Evolutionary conservation across 2,113 vertebrate species (phyloP).

Genomic region (Oenanthe melanoleuca): DNA sequence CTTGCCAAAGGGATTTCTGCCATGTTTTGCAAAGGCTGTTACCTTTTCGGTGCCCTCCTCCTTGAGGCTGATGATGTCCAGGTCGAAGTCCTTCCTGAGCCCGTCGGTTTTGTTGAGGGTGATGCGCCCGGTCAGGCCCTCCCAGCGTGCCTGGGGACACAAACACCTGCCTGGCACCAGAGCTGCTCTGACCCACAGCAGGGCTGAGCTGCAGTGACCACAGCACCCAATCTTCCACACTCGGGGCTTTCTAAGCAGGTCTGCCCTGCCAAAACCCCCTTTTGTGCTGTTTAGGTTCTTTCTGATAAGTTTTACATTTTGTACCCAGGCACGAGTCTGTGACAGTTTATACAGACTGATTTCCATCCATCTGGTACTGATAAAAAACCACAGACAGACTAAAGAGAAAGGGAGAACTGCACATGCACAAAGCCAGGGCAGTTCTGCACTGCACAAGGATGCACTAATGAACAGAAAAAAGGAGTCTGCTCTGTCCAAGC

Average conservation of each 20-base stretch:
- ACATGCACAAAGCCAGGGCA: rapidly evolving
- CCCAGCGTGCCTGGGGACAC: constrained; percentile 86
- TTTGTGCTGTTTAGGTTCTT: neutral
- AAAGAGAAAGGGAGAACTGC: neutral
- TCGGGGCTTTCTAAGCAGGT: rapidly evolving
- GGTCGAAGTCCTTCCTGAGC: constrained; percentile 93
- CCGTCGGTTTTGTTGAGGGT: constrained; percentile 95
- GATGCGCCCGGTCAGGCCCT: constrained; percentile 93
- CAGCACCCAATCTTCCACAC: neutral
- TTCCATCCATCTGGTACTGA: neutral
- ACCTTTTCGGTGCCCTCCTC: constrained; percentile 98
- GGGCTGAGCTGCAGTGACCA: neutral
- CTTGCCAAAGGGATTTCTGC: neutral
- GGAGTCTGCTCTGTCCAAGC: neutral
- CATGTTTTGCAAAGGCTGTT: neutral
- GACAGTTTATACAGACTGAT: neutral
- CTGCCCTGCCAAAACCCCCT: neutral
- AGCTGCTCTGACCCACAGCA: neutral
- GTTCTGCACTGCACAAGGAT: neutral
- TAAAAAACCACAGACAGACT: neutral
- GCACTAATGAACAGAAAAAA: neutral
- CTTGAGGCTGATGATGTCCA: constrained; percentile 97
- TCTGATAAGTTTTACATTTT: neutral
- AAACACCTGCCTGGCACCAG: constrained; percentile 12
- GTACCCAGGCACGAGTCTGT: neutral